Evolutionary conservation across 1,140 invertebrate species (phyloP).

Genomic region (Macrobrachium rosenbergii): DNA sequence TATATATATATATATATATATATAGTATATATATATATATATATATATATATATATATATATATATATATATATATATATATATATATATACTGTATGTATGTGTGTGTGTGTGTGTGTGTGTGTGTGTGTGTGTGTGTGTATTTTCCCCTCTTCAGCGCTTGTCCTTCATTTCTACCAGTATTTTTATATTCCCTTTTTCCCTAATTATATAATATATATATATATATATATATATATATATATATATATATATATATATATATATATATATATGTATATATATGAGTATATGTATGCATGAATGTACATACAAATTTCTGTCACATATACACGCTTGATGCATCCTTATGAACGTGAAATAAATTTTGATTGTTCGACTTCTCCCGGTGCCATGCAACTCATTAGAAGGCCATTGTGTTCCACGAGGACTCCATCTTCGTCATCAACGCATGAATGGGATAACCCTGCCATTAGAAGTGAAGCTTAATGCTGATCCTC

Average conservation of each 20-base stretch:
- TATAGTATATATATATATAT: not conserved
- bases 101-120: no score
- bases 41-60: conserved; percentile 12
- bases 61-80: not conserved
- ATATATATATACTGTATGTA: not conserved
- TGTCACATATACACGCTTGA: no score
- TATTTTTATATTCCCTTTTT: no score
- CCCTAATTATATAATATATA: no score
- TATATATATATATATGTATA: not conserved
- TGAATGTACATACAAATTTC: no score
- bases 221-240: conserved; percentile 2
- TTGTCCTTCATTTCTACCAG: no score
- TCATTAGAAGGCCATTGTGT: not conserved
- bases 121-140: no score
- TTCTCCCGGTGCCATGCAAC: not conserved
- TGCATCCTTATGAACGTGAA: not conserved
- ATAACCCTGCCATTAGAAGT: no score
- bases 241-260: conserved; percentile 12
- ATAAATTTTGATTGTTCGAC: not conserved
- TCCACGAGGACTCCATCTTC: not conserved
- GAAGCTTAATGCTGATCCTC: no score
- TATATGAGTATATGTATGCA: not conserved
- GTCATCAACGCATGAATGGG: no score
- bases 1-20: no score
- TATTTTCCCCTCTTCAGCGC: no score